Conservation (phyloP, 2,888 invertebrate genomes). For the Cataglyphis altisquamis region DNA sequence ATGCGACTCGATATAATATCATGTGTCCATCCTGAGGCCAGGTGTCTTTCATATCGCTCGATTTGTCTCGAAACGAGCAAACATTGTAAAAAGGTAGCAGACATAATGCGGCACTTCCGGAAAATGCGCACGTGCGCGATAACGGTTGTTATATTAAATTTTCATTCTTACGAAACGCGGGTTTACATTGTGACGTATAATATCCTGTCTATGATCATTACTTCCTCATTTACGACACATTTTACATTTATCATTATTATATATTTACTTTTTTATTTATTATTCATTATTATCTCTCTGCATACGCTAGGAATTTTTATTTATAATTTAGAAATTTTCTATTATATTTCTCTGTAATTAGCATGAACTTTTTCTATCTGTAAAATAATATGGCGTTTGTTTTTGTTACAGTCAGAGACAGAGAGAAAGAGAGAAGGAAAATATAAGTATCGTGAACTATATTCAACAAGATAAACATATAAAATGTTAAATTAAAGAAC, state of each 20-base stretch:
- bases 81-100: slow-evolving; percentile 29
- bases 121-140: slow-evolving; percentile 25
- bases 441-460: neutral
- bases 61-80: slow-evolving; percentile 55
- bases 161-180: slow-evolving; percentile 2
- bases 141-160: neutral
- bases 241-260: neutral
- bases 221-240: neutral
- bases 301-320: neutral
- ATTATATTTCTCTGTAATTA: neutral
- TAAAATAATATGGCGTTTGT: neutral
- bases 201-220: neutral
- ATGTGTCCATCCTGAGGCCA: slow-evolving; percentile 27
- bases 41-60: slow-evolving; percentile 35
- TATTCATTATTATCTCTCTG: neutral
- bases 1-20: slow-evolving; percentile 35
- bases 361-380: neutral
- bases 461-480: neutral
- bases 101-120: slow-evolving; percentile 1
- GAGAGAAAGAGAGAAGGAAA: no score
- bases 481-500: neutral
- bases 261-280: neutral
- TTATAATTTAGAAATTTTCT: neutral
- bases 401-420: neutral
- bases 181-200: neutral